A percentile compares a stretch with the other conserved stretches of the same genome.
Evolutionary conservation across 2,797 vertebrate genomes (phyloP).

Genomic region (Arremon brunneinucha): DNA sequence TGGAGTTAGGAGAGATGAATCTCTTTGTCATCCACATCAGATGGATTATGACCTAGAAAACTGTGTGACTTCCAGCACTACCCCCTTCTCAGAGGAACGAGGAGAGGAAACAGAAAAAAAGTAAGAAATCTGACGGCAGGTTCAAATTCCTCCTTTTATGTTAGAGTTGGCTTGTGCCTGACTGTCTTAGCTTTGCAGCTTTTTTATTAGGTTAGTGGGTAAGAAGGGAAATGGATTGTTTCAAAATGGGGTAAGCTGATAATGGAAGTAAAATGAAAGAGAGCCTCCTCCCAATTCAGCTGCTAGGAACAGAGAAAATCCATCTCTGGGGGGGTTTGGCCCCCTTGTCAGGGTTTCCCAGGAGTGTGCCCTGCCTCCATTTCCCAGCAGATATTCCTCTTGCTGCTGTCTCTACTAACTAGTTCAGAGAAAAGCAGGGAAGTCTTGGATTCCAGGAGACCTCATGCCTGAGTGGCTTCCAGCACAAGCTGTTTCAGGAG

Average conservation of each 20-base stretch:
- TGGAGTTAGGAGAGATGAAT: not conserved
- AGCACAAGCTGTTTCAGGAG: not conserved
- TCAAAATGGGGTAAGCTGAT: not conserved
- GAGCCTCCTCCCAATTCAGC: not conserved
- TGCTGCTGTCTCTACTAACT: not conserved
- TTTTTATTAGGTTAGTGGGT: not conserved
- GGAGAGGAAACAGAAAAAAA: not conserved
- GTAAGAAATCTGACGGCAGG: not conserved
- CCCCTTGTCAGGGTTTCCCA: not conserved
- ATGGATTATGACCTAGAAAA: not conserved
- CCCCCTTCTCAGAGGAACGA: not conserved
- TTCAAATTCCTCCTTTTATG: not conserved
- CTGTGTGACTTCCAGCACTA: not conserved
- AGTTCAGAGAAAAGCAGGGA: not conserved
- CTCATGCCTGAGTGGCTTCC: not conserved
- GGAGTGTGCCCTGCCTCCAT: not conserved
- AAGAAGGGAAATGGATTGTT: not conserved
- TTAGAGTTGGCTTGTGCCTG: not conserved
- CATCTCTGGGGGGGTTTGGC: not conserved
- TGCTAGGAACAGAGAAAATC: not conserved
- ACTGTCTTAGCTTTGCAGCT: not conserved
- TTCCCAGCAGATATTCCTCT: not conserved
- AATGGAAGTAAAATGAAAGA: not conserved
- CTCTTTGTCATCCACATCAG: not conserved
- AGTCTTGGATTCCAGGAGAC: not conserved